Percentiles rank a stretch among this genome's conserved stretches.
Evolutionary conservation across 2,888 invertebrate species (phyloP).

Genomic region (Tryphoninae sp.): DNA sequence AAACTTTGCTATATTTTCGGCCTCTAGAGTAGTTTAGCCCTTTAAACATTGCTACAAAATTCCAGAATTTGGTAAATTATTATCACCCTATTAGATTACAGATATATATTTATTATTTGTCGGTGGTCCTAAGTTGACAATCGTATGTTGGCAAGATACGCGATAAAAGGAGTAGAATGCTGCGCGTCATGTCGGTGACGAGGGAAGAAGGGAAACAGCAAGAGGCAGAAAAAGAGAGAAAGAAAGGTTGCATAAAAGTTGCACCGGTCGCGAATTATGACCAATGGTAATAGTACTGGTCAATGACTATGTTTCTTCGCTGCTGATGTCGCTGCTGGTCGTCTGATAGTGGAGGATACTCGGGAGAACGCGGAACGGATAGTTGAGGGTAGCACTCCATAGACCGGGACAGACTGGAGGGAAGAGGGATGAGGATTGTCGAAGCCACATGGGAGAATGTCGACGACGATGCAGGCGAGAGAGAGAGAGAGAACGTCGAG

Average conservation of each 20-base stretch:
- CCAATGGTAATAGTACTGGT: conserved; percentile 34
- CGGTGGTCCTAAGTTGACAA: no score
- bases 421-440: conserved; percentile 56
- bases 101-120: no score
- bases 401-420: conserved; percentile 46
- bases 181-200: no score
- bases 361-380: conserved; percentile 50
- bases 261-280: background rate
- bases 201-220: background rate
- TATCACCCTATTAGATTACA: no score
- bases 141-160: no score
- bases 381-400: conserved; percentile 42
- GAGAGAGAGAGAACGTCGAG: conserved; percentile 47
- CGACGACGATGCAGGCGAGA: no score
- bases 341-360: conserved; percentile 50
- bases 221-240: background rate
- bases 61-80: no score
- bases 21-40: no score
- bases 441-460: conserved; percentile 39
- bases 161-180: no score
- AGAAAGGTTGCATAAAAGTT: background rate
- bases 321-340: conserved; percentile 19
- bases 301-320: background rate
- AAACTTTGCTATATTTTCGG: no score
- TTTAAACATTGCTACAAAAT: no score